Percentiles rank a stretch among this genome's conserved stretches.
These are phyloP conservation scores for Parnassius orleans DNA, from an alignment of 2,888 invertebrate species.

Conservation along the genomic window DNA sequence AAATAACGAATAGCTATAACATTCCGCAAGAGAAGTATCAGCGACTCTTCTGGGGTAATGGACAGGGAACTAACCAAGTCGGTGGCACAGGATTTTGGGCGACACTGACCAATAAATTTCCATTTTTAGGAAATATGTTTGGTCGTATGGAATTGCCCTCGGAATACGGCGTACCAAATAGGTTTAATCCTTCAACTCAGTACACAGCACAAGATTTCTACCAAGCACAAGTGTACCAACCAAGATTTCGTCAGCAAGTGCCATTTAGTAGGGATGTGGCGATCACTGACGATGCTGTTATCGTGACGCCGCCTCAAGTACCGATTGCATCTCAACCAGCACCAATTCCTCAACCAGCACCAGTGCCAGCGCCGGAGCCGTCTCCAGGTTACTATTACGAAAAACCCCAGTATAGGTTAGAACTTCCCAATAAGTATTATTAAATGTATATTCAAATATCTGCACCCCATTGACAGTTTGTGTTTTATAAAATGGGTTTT, in stretches of 20 bases:
- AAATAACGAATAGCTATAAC: constrained; percentile 49
- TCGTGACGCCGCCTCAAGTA: constrained; percentile 69
- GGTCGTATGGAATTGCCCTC: constrained; percentile 63
- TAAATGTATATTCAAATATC: not conserved
- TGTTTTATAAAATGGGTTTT: too few species aligned
- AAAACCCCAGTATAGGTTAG: constrained; percentile 66
- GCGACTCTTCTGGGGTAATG: constrained; percentile 63
- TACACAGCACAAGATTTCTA: constrained; percentile 39
- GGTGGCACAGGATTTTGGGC: constrained; percentile 71
- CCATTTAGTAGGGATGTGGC: constrained; percentile 63
- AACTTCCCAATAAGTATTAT: constrained; percentile 61
- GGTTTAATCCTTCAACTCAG: constrained; percentile 35
- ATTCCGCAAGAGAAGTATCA: constrained; percentile 61
- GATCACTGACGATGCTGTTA: constrained; percentile 71
- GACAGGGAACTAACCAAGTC: constrained; percentile 67
- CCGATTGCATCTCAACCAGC: constrained; percentile 47
- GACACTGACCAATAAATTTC: constrained; percentile 69
- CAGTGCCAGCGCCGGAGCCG: constrained; percentile 41
- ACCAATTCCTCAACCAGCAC: constrained; percentile 39
- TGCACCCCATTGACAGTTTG: too few species aligned
- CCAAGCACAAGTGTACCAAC: constrained; percentile 36
- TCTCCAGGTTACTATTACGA: constrained; percentile 62
- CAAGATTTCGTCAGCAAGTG: constrained; percentile 43
- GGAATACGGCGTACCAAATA: constrained; percentile 52
- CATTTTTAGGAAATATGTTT: constrained; percentile 67